phyloP scores from a whole-genome alignment of 2,113 vertebrate genomes.

The Cercopithecus mona region DNA sequence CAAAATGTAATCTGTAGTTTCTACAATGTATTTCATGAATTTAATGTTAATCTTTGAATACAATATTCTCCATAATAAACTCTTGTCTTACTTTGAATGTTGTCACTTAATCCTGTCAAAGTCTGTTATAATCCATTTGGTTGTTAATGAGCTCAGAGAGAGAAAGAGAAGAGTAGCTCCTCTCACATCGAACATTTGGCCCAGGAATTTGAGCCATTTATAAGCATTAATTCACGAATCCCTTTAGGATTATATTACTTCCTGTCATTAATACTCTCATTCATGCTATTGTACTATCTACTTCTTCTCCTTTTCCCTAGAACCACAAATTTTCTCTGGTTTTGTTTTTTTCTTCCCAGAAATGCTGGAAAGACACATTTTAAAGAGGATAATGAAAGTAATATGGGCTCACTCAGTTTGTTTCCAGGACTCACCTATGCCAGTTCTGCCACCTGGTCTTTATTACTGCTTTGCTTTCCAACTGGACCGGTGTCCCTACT shows the following conservation, averaged over 20 bases:
- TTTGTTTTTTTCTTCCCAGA: not conserved
- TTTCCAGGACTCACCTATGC: not conserved
- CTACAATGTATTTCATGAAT: not conserved
- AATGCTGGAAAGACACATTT: not conserved
- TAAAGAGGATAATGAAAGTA: not conserved
- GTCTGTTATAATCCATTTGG: not conserved
- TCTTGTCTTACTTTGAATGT: not conserved
- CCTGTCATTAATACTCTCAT: not conserved
- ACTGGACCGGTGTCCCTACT: not conserved
- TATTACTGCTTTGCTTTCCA: not conserved
- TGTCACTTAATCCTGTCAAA: not conserved
- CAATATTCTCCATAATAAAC: not conserved
- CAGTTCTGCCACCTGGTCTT: not conserved
- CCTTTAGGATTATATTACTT: not conserved
- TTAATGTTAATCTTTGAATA: not conserved
- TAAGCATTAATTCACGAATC: not conserved
- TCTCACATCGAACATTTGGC: not conserved
- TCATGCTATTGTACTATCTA: not conserved
- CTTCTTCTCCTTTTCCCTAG: not conserved
- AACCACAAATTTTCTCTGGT: not conserved
- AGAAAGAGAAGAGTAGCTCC: not conserved
- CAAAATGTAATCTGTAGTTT: not conserved
- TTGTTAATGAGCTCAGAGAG: constrained; percentile 10
- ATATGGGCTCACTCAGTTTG: not conserved
- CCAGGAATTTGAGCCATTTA: not conserved